phyloP scores from a whole-genome alignment of 2,888 invertebrate species.

The Rotaria sp. region DNA sequence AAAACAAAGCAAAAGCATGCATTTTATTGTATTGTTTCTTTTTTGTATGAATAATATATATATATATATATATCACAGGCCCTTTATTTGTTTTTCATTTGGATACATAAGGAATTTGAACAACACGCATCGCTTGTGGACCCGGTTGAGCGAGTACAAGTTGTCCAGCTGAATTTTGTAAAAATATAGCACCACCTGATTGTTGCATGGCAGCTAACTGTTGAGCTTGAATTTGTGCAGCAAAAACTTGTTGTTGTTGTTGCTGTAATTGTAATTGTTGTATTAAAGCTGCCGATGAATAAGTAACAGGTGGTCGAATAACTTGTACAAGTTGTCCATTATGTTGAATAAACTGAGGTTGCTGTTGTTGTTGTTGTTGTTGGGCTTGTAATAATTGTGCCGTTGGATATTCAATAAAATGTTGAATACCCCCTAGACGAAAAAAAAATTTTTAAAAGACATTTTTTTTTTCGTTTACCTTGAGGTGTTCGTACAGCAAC shows the following conservation, averaged over 20 bases:
- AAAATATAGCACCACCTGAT: neutral
- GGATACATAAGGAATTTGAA: conserved; percentile 27
- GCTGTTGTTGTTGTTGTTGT: neutral
- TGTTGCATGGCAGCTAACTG: conserved; percentile 20
- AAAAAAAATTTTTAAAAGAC: neutral
- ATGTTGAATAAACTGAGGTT: neutral
- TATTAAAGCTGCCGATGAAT: neutral
- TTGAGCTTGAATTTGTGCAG: neutral
- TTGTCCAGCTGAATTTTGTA: conserved; percentile 21
- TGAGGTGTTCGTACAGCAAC: conserved; percentile 15
- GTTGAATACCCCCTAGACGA: neutral
- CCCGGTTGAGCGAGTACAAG: neutral
- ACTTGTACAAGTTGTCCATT: conserved; percentile 23
- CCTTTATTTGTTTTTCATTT: neutral
- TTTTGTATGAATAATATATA: neutral
- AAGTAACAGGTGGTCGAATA: neutral
- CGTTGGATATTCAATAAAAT: conserved; percentile 16
- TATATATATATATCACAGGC: neutral
- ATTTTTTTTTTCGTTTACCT: neutral
- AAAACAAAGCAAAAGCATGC: conserved; percentile 12
- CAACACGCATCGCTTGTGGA: conserved; percentile 1
- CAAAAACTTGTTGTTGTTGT: neutral
- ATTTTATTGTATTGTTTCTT: neutral
- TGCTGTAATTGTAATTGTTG: conserved; percentile 28
- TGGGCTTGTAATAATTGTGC: conserved; percentile 9